These are phyloP conservation scores for Cotesia vestalis DNA, from an alignment of 1,140 invertebrate genomes.

Conservation along the genomic window DNA sequence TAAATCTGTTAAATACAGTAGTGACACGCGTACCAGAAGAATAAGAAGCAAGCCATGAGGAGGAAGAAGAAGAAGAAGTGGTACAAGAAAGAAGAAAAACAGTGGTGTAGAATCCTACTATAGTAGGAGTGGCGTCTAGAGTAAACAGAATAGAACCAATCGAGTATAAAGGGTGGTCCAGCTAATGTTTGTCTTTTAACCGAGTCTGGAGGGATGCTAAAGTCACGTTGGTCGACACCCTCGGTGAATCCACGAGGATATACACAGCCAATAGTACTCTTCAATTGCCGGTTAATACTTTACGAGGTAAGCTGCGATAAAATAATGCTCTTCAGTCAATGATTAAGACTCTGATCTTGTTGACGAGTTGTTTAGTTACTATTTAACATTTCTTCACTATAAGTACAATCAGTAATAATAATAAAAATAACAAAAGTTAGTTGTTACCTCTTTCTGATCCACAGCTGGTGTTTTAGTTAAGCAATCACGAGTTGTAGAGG, in stretches of 20 bases:
- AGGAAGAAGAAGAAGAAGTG: constrained; percentile 7
- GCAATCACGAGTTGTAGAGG: not conserved
- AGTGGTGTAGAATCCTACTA: not conserved
- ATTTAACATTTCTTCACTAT: not conserved
- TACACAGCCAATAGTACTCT: constrained; percentile 42
- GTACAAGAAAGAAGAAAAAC: constrained; percentile 2
- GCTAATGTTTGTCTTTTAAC: constrained; percentile 51
- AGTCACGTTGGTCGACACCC: constrained; percentile 35
- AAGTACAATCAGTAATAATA: not conserved
- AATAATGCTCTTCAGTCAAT: constrained; percentile 30
- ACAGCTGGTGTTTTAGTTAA: not conserved
- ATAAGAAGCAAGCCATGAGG: not conserved
- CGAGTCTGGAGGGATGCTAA: constrained; percentile 47
- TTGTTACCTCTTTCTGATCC: too few relatives aligned
- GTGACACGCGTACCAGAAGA: constrained; percentile 11
- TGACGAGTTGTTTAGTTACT: not conserved
- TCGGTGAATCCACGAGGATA: not conserved
- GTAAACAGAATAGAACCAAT: constrained; percentile 57
- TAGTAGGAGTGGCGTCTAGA: constrained; percentile 49
- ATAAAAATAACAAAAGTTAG: not conserved
- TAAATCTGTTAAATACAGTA: constrained; percentile 31
- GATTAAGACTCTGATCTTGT: constrained; percentile 18
- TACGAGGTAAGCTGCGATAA: constrained; percentile 21
- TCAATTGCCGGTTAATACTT: constrained; percentile 35
- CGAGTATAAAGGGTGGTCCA: constrained; percentile 54